Percentiles rank a stretch among this genome's conserved stretches.
These are phyloP conservation scores for Gymnarchus niloticus DNA, from an alignment of 2,113 vertebrate genomes.

Conservation along the genomic window DNA sequence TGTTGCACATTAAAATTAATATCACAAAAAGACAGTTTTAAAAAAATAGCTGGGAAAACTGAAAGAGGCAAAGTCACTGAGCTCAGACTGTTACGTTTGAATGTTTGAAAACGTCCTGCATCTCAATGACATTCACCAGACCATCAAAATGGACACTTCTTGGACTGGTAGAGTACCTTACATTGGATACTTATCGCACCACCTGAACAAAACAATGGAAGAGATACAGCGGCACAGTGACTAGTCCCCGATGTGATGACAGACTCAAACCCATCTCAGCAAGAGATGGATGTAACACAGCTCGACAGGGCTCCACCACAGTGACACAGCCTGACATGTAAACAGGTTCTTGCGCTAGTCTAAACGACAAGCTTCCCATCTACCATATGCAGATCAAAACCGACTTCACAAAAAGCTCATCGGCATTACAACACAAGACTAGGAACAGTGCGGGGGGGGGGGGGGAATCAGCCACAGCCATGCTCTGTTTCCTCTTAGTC, in stretches of 20 bases:
- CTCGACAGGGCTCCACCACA: neutral
- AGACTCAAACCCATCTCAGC: too few relatives aligned
- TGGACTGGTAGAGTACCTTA: neutral
- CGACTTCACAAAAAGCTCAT: neutral
- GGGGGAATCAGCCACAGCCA: too few relatives aligned
- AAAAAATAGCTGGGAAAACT: too few relatives aligned
- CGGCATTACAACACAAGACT: neutral
- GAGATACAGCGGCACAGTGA: neutral
- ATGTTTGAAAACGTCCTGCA: too few relatives aligned
- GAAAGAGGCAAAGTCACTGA: too few relatives aligned
- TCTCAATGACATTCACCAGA: neutral
- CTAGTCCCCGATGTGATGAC: too few relatives aligned
- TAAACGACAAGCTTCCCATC: neutral
- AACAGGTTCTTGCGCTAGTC: neutral
- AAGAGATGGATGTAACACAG: too few relatives aligned
- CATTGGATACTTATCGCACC: neutral
- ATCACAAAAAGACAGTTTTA: too few relatives aligned
- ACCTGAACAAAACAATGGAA: neutral
- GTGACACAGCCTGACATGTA: neutral
- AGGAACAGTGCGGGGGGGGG: neutral
- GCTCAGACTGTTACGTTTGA: too few relatives aligned
- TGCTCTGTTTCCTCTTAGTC: conserved; percentile 16
- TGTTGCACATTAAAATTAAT: too few relatives aligned
- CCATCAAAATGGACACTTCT: neutral
- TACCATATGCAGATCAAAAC: neutral